Base-by-base conservation (phyloP, 2,113 vertebrate genomes). In the Columbina picui region DNA sequence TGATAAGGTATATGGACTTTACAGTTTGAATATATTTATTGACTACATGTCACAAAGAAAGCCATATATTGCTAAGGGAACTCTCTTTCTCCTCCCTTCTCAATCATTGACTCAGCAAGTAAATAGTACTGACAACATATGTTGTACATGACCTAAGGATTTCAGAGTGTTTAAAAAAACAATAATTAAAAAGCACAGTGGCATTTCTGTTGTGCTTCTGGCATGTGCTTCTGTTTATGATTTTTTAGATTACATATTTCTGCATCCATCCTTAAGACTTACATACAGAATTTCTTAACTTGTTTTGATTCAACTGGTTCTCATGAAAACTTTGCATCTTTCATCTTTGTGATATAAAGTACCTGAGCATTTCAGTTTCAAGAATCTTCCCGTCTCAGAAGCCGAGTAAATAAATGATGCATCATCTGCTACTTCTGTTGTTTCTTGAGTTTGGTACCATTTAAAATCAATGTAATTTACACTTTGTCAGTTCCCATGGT, bases 201-300 rank as follows among this genome's bases (percentile, higher is more conserved):
- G 3, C 15, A 45, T 84, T 91, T 95, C 36, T 39, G 6, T 43
- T 68, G 8, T 18, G 6, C 49, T 79, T 91, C 52, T 79, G 60
- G 6, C 7, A 50, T 53, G 29, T 38, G 16, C 41, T 89, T 36
- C 7, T 36, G 14, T 68, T 89, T 30, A 19, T 87, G 3, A 49
- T 50, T 71, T 41, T 83, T 59, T 53, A 36, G 15, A 41, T 61
- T 27, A 59, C 2, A 0, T 53, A n/a, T 70, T 88, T 90, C 38
- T 49, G 10, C 11, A 53, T 88, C 21, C 9, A 16, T 43, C 29
- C 36, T 59, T 74, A 87, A 50, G n/a, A 41, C 6, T 61, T 56
- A 20, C 0, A 0, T 50, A n/a, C 6, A 1, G 5, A 59, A 68
- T 10, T 9, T 78, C 4, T 43, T 39, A 32, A 29, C 84, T 45